These are phyloP conservation scores for Spatula clypeata DNA, from an alignment of 2,797 vertebrate species.

Conservation along the genomic window DNA sequence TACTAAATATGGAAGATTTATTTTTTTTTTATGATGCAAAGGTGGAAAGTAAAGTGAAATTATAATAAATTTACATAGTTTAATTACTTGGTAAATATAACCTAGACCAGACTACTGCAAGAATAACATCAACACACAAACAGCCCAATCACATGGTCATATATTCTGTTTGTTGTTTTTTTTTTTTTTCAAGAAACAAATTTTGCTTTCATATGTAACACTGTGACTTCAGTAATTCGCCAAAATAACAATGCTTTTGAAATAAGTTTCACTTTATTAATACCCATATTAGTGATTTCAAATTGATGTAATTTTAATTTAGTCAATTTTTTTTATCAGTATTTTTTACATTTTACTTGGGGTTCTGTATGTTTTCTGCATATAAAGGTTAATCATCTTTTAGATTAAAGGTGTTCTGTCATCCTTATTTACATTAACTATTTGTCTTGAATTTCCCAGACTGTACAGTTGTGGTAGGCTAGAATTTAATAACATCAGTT, in stretches of 20 bases:
- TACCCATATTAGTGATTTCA: background rate
- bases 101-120: background rate
- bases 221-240: accelerated
- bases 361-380: background rate
- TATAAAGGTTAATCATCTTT: background rate
- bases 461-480: background rate
- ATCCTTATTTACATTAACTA: background rate
- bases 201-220: background rate
- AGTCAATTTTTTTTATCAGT: background rate
- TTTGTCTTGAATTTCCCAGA: background rate
- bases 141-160: accelerated
- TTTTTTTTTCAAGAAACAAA: background rate
- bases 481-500: background rate
- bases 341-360: background rate
- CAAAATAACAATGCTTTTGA: background rate
- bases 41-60: accelerated
- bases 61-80: background rate
- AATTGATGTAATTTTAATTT: background rate
- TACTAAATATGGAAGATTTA: background rate
- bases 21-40: background rate
- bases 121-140: background rate
- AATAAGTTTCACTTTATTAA: background rate
- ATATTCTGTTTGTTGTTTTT: background rate
- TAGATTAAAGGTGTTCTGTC: background rate
- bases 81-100: background rate